These are phyloP conservation scores for Charina bottae DNA, from an alignment of 2,113 vertebrate genomes.

Conservation along the genomic window DNA sequence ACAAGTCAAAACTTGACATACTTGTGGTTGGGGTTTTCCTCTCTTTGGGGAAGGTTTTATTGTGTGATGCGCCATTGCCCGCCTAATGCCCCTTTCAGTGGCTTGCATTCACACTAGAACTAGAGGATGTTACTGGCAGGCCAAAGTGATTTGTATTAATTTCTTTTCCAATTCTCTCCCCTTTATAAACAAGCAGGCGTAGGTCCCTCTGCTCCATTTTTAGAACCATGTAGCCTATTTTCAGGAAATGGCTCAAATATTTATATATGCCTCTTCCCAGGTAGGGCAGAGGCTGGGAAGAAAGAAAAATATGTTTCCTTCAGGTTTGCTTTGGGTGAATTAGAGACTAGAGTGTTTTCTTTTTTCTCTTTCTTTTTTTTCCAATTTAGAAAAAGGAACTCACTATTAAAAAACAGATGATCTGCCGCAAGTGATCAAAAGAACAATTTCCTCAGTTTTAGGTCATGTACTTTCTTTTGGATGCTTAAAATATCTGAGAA, in stretches of 20 bases:
- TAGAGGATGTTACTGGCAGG: constrained; percentile 11
- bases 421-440: constrained; percentile 4
- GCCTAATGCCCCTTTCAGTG: background rate
- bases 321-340: constrained; percentile 10
- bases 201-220: constrained; percentile 17
- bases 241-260: constrained; percentile 25
- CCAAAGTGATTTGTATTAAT: constrained; percentile 2
- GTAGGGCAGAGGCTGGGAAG: background rate
- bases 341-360: background rate
- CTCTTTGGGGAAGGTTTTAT: background rate
- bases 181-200: constrained; percentile 25
- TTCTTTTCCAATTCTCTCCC: background rate
- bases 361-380: background rate
- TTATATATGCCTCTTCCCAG: constrained; percentile 36
- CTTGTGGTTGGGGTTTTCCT: constrained; percentile 26
- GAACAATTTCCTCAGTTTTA: background rate
- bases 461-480: background rate
- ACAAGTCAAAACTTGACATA: constrained; percentile 44
- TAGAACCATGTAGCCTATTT: constrained; percentile 14
- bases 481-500: constrained; percentile 9
- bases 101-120: constrained; percentile 27
- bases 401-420: background rate
- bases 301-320: constrained; percentile 5
- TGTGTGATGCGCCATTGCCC: constrained; percentile 29
- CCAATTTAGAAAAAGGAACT: background rate